Evolutionary conservation across 2,888 invertebrate species (phyloP), one percentile per base, ranked within the genome.

Genomic region (Neocrepidodera transversa): DNA sequence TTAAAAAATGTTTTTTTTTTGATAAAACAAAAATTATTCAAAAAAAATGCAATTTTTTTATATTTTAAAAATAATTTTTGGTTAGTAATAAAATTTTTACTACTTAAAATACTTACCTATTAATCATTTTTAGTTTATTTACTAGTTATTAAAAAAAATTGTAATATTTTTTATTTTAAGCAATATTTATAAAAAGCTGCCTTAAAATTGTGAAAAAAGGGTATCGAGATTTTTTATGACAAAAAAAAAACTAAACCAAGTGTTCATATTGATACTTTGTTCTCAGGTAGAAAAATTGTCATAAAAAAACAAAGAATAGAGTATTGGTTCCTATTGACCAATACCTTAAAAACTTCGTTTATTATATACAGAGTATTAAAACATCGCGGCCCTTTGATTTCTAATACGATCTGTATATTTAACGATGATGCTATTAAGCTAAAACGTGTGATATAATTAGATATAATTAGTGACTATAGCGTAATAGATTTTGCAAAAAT

Each of bases 251-350:
- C 8, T 8, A 28, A 28, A 8, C 28, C 3, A n/a, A 40, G 18
- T 10, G 23, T 42, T n/a, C 42, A 10, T 42, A 42, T 42, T 42
- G 42, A 42, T 13, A 18, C 42, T 6, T 11, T 11, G n/a, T 42
- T 42, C 20, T 20, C 20, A 42, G 18, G 42, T 4, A 11, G 2
- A 20, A 20, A 10, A 47, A 28, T 30, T 48, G 48, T 48, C 48
- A 48, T 48, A 26, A 32, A 48, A 40, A 38, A 40, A 8, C 14
- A 3, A 26, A 17, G 3, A 6, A 23, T 32, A 13, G 32, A 32
- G 11, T 4, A 14, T n/a, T 38, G 30, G 30, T 52, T 18, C 52
- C 52, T 52, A 52, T 52, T 52, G 52, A 52, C 20, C 28, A 26
- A 11, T 42, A 42, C 13, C 8, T 32, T 40, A 20, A n/a, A 17